phyloP scores from a whole-genome alignment of 2,797 vertebrate species.

The Sarcophilus harrisii region DNA sequence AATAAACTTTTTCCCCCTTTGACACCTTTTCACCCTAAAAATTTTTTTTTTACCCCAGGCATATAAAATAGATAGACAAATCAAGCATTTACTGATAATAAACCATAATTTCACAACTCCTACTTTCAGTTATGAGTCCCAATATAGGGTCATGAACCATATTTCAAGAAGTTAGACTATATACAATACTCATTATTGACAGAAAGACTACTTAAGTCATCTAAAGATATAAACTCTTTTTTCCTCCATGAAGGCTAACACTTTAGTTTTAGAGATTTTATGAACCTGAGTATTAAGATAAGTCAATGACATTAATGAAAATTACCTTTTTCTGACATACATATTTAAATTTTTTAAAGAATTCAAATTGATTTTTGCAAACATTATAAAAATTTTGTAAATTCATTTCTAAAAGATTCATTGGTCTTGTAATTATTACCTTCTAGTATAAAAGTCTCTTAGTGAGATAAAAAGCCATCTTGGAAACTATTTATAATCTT shows the following conservation, averaged over 20 bases:
- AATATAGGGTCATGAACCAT: too few species aligned
- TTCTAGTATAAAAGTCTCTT: slow-evolving; percentile 8
- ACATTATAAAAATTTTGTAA: neutral
- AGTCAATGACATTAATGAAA: slow-evolving; percentile 10
- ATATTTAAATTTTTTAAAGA: slow-evolving; percentile 48
- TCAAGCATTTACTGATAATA: too few species aligned
- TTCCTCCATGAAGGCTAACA: neutral
- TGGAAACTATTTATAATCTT: slow-evolving; percentile 19
- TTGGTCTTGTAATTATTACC: neutral
- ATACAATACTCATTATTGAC: neutral
- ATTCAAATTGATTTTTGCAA: slow-evolving; percentile 44
- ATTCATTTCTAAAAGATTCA: slow-evolving; percentile 45
- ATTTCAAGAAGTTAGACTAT: too few species aligned
- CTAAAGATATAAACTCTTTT: neutral
- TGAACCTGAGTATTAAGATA: neutral
- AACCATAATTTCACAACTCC: too few species aligned
- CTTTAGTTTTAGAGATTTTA: neutral
- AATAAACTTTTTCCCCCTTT: too few species aligned
- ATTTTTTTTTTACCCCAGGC: too few species aligned
- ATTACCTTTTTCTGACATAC: neutral
- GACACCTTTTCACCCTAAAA: too few species aligned
- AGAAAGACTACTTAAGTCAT: neutral
- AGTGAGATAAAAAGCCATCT: neutral
- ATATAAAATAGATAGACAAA: too few species aligned
- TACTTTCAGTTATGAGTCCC: too few species aligned